Percentiles rank a stretch among this genome's conserved stretches.
These are phyloP conservation scores for Agelaius phoeniceus DNA, from an alignment of 2,113 vertebrate species.

Conservation along the genomic window DNA sequence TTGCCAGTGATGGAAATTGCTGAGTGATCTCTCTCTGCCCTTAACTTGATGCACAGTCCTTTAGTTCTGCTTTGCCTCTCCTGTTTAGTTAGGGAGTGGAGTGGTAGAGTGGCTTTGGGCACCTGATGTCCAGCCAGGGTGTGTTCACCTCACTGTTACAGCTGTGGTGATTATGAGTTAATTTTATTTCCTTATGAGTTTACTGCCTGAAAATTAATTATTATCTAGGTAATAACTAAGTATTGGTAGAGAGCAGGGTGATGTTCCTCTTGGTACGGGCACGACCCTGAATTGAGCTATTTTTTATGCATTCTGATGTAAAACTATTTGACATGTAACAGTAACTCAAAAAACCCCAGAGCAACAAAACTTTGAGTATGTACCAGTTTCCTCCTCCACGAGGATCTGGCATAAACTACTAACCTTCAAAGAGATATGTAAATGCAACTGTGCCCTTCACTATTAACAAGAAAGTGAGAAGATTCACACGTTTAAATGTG, in stretches of 20 bases:
- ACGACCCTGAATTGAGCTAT: neutral
- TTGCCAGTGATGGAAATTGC: neutral
- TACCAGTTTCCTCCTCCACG: neutral
- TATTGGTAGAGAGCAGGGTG: neutral
- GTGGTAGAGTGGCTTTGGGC: neutral
- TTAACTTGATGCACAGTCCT: neutral
- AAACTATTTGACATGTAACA: neutral
- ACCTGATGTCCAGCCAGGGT: neutral
- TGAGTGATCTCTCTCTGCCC: neutral
- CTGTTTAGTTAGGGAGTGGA: neutral
- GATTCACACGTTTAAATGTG: neutral
- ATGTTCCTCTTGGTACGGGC: neutral
- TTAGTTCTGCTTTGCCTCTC: neutral
- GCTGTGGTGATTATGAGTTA: neutral
- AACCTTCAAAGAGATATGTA: neutral
- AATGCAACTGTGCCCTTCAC: neutral
- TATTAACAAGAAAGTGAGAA: conserved; percentile 30
- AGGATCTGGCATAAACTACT: neutral
- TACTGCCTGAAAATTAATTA: neutral
- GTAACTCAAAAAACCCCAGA: neutral
- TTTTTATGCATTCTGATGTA: neutral
- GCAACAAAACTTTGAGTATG: neutral
- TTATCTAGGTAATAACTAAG: neutral
- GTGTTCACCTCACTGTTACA: neutral
- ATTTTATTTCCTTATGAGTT: neutral